Conservation (phyloP, 2,888 invertebrate genomes). For the Drosophila mimetica region DNA sequence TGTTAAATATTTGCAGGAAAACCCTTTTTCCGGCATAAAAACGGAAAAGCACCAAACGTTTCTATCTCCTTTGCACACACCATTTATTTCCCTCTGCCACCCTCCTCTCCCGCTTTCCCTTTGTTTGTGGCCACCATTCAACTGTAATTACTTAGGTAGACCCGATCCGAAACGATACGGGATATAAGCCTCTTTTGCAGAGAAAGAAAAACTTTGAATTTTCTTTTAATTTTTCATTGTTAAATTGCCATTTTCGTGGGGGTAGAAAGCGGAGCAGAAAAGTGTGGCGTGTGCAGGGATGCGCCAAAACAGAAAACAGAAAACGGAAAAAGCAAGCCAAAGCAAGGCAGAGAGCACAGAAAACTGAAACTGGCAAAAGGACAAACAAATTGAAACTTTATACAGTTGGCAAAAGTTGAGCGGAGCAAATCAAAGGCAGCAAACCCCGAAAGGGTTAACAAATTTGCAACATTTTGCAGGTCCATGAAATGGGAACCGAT, state of each 20-base stretch:
- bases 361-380: constrained; percentile 43
- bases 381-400: constrained; percentile 60
- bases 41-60: constrained; percentile 37
- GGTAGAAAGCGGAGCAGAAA: background rate
- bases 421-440: constrained; percentile 25
- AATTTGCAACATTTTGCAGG: constrained; percentile 45
- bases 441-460: constrained; percentile 51
- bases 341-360: constrained; percentile 40
- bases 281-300: constrained; percentile 49
- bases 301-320: constrained; percentile 39
- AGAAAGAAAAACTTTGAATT: constrained; percentile 65
- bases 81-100: constrained; percentile 24
- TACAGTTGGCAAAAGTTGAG: constrained; percentile 45
- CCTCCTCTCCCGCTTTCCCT: background rate
- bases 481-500: constrained; percentile 60
- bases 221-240: constrained; percentile 80
- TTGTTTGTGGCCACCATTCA: constrained; percentile 73
- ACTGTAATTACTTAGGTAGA: constrained; percentile 73
- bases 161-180: constrained; percentile 41
- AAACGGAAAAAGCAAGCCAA: constrained; percentile 17
- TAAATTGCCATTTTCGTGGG: constrained; percentile 73
- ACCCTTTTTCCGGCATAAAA: constrained; percentile 48
- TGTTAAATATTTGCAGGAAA: constrained; percentile 53
- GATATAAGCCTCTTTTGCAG: constrained; percentile 68
- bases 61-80: constrained; percentile 42